Percentiles rank a stretch among this genome's conserved stretches.
Conservation (phyloP, 2,797 vertebrate genomes). For the Vespertilio murinus region DNA sequence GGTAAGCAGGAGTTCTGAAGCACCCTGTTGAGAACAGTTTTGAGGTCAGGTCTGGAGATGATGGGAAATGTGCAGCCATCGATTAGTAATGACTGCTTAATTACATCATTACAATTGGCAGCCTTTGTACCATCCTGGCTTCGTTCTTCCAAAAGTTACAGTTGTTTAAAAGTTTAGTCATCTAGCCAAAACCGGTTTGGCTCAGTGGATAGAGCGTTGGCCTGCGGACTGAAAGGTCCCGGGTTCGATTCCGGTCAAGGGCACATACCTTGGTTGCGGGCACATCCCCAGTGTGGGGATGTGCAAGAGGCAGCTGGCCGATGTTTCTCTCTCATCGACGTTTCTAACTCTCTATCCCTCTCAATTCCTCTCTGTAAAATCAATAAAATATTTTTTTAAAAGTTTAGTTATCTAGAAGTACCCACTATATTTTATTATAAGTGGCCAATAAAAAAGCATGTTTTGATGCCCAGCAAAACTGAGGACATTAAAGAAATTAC, state of each 20-base stretch:
- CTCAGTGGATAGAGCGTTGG: too few relatives aligned
- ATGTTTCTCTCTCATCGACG: too few relatives aligned
- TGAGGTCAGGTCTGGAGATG: background rate
- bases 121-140: background rate
- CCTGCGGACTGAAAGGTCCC: too few relatives aligned
- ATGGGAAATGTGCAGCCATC: background rate
- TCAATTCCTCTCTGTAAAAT: too few relatives aligned
- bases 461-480: conserved; percentile 16
- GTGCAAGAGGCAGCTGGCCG: too few relatives aligned
- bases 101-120: background rate
- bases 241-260: too few relatives aligned
- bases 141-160: background rate
- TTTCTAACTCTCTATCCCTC: too few relatives aligned
- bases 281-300: too few relatives aligned
- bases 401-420: background rate
- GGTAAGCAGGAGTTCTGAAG: background rate
- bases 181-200: too few relatives aligned
- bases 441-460: background rate
- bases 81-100: background rate
- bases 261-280: too few relatives aligned
- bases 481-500: conserved; percentile 30
- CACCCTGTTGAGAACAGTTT: background rate
- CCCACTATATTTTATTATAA: background rate
- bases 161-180: background rate
- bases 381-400: background rate